These are phyloP conservation scores for Ericerus pela DNA, from an alignment of 1,140 invertebrate genomes.

Conservation along the genomic window DNA sequence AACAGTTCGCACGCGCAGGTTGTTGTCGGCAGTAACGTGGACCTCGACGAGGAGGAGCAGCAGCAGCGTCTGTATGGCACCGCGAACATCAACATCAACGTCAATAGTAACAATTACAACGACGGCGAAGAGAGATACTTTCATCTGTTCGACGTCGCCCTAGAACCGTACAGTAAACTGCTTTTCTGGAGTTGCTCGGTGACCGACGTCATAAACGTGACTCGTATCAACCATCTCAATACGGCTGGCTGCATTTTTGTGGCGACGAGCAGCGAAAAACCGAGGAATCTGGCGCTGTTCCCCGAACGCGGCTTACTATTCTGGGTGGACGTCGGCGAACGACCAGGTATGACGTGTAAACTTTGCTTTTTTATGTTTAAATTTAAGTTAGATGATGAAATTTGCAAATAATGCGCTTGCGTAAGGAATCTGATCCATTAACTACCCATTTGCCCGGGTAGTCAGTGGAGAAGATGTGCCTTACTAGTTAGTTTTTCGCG, in stretches of 20 bases:
- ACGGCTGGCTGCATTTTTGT: conserved; percentile 55
- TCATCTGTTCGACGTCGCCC: conserved; percentile 62
- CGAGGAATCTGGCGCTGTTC: conserved; percentile 66
- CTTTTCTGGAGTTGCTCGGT: conserved; percentile 75
- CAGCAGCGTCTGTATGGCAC: no score
- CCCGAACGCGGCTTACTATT: conserved; percentile 61
- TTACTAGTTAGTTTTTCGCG: no score
- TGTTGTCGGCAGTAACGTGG: conserved; percentile 29
- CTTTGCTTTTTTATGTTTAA: no score
- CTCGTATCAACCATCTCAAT: conserved; percentile 49
- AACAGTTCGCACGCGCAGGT: conserved; percentile 44
- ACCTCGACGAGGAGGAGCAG: no score
- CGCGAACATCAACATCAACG: no score
- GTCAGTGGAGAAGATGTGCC: no score
- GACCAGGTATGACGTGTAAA: no score
- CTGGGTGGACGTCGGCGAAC: conserved; percentile 63
- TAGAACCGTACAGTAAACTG: conserved; percentile 65
- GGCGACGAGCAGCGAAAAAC: conserved; percentile 53
- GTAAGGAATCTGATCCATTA: no score
- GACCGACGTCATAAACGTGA: conserved; percentile 77
- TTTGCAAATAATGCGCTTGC: no score
- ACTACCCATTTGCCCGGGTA: no score
- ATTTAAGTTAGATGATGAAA: no score
- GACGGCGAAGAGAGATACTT: conserved; percentile 26
- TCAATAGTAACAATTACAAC: no score